Evolutionary conservation across 2,888 invertebrate genomes (phyloP).

Genomic region (Pristionchus japonicus): DNA sequence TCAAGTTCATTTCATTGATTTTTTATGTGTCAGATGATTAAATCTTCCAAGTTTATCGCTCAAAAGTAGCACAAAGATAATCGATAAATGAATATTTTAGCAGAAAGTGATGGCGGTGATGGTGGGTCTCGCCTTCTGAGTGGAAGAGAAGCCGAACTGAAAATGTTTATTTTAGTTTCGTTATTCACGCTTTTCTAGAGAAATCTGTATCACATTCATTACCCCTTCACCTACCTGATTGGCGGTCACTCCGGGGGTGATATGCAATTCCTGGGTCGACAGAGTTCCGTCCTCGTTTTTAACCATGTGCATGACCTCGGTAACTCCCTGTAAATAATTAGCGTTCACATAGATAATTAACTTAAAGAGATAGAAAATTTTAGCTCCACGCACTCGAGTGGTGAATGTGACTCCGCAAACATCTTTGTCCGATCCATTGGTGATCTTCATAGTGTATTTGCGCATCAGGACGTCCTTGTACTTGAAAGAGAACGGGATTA

Average conservation of each 20-base stretch:
- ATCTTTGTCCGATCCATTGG: neutral
- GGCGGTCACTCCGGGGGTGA: neutral
- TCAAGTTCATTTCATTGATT: too few species aligned
- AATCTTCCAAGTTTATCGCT: neutral
- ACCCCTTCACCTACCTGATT: neutral
- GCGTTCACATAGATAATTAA: neutral
- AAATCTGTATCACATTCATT: neutral
- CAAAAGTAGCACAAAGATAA: neutral
- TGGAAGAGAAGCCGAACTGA: neutral
- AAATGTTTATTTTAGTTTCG: neutral
- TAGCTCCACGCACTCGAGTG: too few species aligned
- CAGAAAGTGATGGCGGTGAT: neutral
- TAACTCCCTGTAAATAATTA: neutral
- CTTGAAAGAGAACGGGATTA: neutral
- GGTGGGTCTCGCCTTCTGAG: neutral
- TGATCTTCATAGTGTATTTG: slow-evolving; percentile 2
- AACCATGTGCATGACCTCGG: neutral
- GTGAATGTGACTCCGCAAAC: slow-evolving; percentile 26
- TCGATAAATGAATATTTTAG: neutral
- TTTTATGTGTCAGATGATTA: neutral
- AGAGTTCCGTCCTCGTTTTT: neutral
- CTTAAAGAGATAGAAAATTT: neutral
- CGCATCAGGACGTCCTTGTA: neutral
- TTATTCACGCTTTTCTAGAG: neutral
- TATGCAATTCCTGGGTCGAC: neutral